Base-by-base conservation (phyloP, 53 echinoderm and acorn worm species). In the Glandiceps talaboti region DNA sequence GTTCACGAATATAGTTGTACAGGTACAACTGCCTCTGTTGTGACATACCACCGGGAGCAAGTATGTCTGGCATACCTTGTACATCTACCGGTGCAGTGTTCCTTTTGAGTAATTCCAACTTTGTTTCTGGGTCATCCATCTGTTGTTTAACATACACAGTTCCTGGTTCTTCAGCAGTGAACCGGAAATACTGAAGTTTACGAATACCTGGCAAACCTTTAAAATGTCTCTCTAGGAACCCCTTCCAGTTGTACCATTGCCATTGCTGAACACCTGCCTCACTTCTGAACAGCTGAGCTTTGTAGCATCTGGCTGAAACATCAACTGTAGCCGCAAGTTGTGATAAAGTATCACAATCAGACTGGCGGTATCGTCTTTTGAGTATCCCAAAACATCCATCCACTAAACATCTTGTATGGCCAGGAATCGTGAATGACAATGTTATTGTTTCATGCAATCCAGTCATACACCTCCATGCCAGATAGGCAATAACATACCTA, bases 101-200 rank as follows among this genome's bases (percentile, higher is more conserved):
- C n/a, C n/a, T n/a, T n/a, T n/a, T n/a, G n/a, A n/a, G n/a, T n/a
- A n/a, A n/a, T n/a, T n/a, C n/a, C n/a, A n/a, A n/a, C n/a, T n/a
- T n/a, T n/a, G 32, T 82, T 75, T 76, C 76, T 29, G 31, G 32
- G 28, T 27, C 82, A 73, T 27, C 31, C 30, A 74, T 30, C 1
- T 25, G 29, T 31, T 25, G 27, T 28, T 32, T 75, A 28, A 31
- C 75, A 31, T 76, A 82, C 10, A 75, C 82, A 30, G 28, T 75
- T 30, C 82, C 76, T 26, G 76, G 82, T 6, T 75, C 33, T 29
- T 45, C 64, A 6, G 64, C 64, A 6, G 6, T 45, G 20, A 45
- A 86, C 77, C 86, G 29, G 74, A 86, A 82, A 73, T 86, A 81
- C 28, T 86, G 82, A 12, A 45, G 74, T 25, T 72, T 75, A 77